phyloP scores from a whole-genome alignment of 2,113 vertebrate species.

The Neolamprologus sp. region DNA sequence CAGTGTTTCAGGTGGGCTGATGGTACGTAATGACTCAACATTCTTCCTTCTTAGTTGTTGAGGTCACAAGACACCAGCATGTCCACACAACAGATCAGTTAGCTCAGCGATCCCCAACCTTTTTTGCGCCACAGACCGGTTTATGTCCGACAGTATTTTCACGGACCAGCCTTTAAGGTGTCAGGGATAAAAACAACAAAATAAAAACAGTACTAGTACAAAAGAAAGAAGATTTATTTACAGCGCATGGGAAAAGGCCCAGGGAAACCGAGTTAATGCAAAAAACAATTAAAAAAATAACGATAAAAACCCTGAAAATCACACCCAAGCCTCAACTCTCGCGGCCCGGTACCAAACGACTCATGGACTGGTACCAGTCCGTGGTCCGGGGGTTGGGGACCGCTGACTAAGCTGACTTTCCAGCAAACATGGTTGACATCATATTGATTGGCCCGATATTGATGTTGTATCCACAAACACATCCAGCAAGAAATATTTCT shows the following conservation, averaged over 20 bases:
- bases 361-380: background rate
- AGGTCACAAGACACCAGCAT: background rate
- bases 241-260: background rate
- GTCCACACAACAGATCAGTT: background rate
- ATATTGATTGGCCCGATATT: background rate
- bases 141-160: background rate
- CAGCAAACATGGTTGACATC: background rate
- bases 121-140: background rate
- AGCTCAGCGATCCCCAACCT: background rate
- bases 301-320: rapidly evolving
- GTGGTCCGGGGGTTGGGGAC: rapidly evolving
- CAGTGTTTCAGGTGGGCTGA: background rate
- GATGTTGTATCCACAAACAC: background rate
- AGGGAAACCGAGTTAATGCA: rapidly evolving
- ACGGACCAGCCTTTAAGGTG: background rate
- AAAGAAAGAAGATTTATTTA: background rate
- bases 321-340: background rate
- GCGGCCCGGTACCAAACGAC: background rate
- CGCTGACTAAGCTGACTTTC: background rate
- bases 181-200: background rate
- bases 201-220: background rate
- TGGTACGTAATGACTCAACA: background rate
- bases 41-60: background rate
- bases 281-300: rapidly evolving
- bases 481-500: background rate